phyloP scores from a whole-genome alignment of 2,888 invertebrate species.

The Campopleginae sp. region DNA sequence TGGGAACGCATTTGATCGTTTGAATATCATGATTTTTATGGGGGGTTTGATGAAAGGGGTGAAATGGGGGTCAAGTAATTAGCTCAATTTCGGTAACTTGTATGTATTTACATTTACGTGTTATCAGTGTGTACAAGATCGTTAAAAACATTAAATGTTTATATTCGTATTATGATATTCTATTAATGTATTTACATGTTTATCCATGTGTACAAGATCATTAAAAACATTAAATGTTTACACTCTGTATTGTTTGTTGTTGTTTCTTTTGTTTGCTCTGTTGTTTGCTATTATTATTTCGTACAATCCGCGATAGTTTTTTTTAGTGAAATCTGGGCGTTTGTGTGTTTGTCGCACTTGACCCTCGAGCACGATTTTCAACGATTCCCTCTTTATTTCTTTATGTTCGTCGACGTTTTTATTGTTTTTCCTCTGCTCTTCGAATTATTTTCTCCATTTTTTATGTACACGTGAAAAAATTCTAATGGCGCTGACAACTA shows the following conservation, averaged over 20 bases:
- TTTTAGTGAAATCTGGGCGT: conserved; percentile 60
- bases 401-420: conserved; percentile 72
- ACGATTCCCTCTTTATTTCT: conserved; percentile 57
- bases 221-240: conserved; percentile 83
- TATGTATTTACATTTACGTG: conserved; percentile 83
- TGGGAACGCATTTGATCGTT: background rate
- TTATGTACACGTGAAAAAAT: conserved; percentile 80
- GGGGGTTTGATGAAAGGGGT: background rate
- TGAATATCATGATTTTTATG: background rate
- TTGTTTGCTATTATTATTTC: conserved; percentile 66
- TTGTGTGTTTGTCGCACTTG: conserved; percentile 43
- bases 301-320: conserved; percentile 43
- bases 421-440: conserved; percentile 10
- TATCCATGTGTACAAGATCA: conserved; percentile 82
- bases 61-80: conserved; percentile 42
- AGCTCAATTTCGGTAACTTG: conserved; percentile 77
- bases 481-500: conserved; percentile 75
- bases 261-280: conserved; percentile 43
- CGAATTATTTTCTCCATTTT: background rate
- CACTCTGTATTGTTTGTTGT: conserved; percentile 74
- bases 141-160: conserved; percentile 84
- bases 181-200: conserved; percentile 83
- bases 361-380: conserved; percentile 35
- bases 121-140: conserved; percentile 83
- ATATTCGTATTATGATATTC: conserved; percentile 81